Conservation (phyloP, 2,797 vertebrate genomes). For the Lophotriccus pileatus region DNA sequence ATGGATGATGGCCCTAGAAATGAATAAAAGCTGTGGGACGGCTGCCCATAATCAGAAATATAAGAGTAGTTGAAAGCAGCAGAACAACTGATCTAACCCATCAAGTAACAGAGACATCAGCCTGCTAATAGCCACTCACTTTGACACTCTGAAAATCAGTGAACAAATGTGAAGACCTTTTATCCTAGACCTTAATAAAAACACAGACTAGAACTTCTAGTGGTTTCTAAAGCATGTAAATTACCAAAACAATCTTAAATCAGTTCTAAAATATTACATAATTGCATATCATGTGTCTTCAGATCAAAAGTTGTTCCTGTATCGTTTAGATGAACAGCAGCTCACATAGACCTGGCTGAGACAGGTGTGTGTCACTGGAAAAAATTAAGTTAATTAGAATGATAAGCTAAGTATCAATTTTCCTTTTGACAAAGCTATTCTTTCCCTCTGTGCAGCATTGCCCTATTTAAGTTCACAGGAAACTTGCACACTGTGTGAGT, state of each 20-base stretch:
- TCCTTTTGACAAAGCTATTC: slow-evolving; percentile 38
- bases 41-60: background rate
- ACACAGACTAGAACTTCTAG: background rate
- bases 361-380: background rate
- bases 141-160: background rate
- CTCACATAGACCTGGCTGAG: background rate
- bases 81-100: background rate
- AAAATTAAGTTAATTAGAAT: background rate
- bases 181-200: background rate
- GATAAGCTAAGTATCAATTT: background rate
- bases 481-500: background rate
- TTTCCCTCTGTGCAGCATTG: background rate
- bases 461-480: slow-evolving; percentile 1
- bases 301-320: background rate
- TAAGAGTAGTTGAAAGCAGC: background rate
- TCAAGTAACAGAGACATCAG: background rate
- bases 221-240: background rate
- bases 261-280: background rate
- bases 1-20: background rate
- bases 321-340: background rate
- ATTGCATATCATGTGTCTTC: background rate
- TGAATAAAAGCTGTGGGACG: background rate
- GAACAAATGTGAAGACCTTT: background rate
- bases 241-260: background rate
- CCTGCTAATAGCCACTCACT: accelerated